These are phyloP conservation scores for Formica aserva DNA, from an alignment of 2,888 invertebrate species.

Conservation along the genomic window DNA sequence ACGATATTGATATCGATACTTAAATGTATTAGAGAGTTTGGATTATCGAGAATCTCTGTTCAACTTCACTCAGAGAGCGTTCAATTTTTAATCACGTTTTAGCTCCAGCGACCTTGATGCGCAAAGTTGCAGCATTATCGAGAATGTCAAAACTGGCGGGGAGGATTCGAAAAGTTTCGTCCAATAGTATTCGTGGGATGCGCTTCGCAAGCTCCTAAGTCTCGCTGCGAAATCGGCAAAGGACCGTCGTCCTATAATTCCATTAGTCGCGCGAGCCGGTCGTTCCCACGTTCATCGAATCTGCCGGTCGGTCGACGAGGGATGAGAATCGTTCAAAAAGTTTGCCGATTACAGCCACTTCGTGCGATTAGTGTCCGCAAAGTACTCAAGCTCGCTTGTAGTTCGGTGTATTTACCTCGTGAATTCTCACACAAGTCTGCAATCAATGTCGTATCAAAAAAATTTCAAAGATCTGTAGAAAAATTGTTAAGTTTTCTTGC, in stretches of 20 bases:
- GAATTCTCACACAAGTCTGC: conserved; percentile 31
- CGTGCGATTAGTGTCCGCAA: conserved; percentile 69
- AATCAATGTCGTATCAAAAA: background rate
- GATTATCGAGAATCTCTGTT: background rate
- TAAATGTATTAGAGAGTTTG: background rate
- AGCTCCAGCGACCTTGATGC: background rate
- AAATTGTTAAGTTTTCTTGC: background rate
- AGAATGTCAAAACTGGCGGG: conserved; percentile 49
- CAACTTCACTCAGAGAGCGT: background rate
- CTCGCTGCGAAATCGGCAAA: conserved; percentile 53
- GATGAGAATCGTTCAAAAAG: conserved; percentile 72
- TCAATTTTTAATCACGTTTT: conserved; percentile 30
- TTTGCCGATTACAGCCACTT: conserved; percentile 76
- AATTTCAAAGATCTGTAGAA: background rate
- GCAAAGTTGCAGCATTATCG: conserved; percentile 38
- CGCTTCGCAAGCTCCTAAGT: conserved; percentile 65
- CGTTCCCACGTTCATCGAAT: conserved; percentile 72
- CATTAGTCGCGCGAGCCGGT: conserved; percentile 73
- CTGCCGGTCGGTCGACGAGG: conserved; percentile 42
- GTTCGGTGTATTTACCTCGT: conserved; percentile 36
- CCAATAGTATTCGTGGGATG: conserved; percentile 68
- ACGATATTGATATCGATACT: background rate
- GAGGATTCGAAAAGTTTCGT: conserved; percentile 68
- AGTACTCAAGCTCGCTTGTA: conserved; percentile 53
- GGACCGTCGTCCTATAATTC: conserved; percentile 75